Evolutionary conservation across 2,888 invertebrate genomes (phyloP), one percentile per base, ranked within the genome.

Genomic region (Marronus borbonicus): DNA sequence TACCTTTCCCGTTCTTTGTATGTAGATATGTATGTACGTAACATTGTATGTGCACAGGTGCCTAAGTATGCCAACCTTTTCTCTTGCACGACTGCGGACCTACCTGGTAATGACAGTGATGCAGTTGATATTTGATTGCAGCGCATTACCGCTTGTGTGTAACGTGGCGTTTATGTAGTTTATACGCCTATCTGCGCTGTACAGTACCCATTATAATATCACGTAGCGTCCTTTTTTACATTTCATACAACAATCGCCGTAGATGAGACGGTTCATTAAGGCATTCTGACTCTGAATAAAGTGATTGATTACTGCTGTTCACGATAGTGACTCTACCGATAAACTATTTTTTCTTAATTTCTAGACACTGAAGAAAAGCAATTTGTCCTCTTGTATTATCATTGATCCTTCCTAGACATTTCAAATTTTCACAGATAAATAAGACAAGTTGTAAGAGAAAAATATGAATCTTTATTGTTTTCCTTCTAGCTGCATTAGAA

Each of bases 81-180:
- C 68, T 50, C 50, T 28, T 68, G 68, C 68, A 68, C 65, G 68
- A 68, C 49, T 68, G 68, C 50, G 50, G 49, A 49, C 49, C 68
- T 68, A 68, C 68, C 49, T 24, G 49, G 50, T 68, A 68, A 68
- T 68, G 68, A 68, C 68, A 68, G 68, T 68, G 68, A 68, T 68
- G 68, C 50, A 68, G 68, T 52, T 50, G 68, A 24, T 68, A 49
- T 68, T 68, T 68, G 68, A 68, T 68, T 68, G 68, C 20, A 50
- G 68, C 68, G 68, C 50, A 50, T 68, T 68, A 50, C 68, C 50
- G 49, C 68, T 68, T 28, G 68, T 68, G 50, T 24, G 52, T 60
- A 74, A 17, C 72, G 58, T 72, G 20, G 60, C 72, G 58, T 72
- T 72, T 60, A 72, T 39, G 60, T 74, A 44, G 60, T 74, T 62